Evolutionary conservation across 2,113 vertebrate species (phyloP).

Genomic region (Orycteropus afer): DNA sequence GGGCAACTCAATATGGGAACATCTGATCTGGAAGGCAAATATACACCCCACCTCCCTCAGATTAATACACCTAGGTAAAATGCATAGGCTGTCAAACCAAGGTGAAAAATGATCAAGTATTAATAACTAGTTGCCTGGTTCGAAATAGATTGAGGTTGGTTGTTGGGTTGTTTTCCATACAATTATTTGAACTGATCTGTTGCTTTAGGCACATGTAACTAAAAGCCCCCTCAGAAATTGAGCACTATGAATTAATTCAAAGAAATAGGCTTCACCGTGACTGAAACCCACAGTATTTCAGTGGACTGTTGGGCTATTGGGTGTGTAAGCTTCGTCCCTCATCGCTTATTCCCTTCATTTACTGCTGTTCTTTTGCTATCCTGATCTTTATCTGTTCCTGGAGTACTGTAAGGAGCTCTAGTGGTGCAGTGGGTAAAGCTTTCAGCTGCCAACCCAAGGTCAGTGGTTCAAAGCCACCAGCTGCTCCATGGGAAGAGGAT

Average conservation of each 20-base stretch:
- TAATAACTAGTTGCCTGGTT: not conserved
- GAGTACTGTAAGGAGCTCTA: too few species aligned
- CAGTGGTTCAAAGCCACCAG: too few species aligned
- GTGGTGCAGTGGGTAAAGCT: too few species aligned
- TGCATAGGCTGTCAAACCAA: not conserved
- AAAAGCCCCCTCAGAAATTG: not conserved
- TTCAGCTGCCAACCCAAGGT: too few species aligned
- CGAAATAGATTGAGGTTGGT: not conserved
- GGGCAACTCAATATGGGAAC: not conserved
- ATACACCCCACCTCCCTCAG: accelerated
- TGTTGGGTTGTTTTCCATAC: not conserved
- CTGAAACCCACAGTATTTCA: not conserved
- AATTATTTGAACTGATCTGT: not conserved
- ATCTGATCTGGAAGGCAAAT: not conserved
- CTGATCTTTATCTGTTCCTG: not conserved
- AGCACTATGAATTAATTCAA: not conserved
- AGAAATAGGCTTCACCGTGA: not conserved
- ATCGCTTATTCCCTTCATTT: not conserved
- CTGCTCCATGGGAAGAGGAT: too few species aligned
- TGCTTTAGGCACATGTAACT: not conserved
- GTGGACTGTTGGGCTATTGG: not conserved
- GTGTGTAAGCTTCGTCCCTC: not conserved
- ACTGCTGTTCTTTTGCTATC: not conserved
- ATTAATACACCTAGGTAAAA: too few species aligned
- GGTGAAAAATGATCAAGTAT: not conserved